phyloP scores from a whole-genome alignment of 2,797 vertebrate genomes.

The Falco biarmicus region DNA sequence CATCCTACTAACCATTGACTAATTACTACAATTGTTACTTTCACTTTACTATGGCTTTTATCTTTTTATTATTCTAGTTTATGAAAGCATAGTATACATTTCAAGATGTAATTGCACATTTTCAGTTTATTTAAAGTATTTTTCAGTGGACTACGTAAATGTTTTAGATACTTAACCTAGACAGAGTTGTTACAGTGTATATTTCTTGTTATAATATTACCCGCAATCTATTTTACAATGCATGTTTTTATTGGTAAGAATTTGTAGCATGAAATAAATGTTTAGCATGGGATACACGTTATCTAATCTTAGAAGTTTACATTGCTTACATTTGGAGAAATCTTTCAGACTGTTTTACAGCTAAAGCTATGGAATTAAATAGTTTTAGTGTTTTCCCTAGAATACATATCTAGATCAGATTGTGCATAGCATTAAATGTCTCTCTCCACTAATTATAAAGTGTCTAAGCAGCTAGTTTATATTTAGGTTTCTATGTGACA shows the following conservation, averaged over 20 bases:
- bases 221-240: background rate
- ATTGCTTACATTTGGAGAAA: background rate
- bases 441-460: background rate
- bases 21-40: conserved; percentile 4
- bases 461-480: background rate
- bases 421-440: background rate
- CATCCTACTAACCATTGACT: background rate
- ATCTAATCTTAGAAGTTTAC: background rate
- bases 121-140: background rate
- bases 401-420: background rate
- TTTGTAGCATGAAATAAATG: background rate
- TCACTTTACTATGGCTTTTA: background rate
- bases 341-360: background rate
- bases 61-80: background rate
- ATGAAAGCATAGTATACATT: background rate
- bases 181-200: background rate
- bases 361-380: background rate
- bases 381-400: background rate
- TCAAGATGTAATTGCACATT: background rate
- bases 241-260: background rate
- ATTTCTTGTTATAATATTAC: background rate
- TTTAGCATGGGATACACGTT: background rate
- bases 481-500: background rate
- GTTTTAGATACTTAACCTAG: background rate
- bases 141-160: background rate